Conservation (phyloP, 2,113 vertebrate species). For the Engraulis encrasicolus region DNA sequence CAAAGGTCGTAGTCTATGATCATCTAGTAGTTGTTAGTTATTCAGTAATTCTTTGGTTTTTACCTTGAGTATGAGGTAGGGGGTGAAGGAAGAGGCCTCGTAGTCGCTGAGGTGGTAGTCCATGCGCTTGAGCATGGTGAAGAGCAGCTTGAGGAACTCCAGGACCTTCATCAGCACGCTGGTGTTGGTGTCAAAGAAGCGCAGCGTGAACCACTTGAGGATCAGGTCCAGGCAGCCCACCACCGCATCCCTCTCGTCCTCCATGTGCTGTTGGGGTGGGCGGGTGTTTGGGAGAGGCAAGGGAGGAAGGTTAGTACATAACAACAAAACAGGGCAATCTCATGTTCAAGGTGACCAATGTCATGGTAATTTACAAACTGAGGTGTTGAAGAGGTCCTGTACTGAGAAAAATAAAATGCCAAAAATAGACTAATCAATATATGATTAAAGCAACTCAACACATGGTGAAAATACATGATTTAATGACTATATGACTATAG, state of each 20-base stretch:
- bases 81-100: slow-evolving; percentile 93
- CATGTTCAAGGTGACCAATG: no score
- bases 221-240: slow-evolving; percentile 93
- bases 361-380: no score
- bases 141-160: slow-evolving; percentile 95
- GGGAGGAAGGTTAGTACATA: not conserved
- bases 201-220: slow-evolving; percentile 94
- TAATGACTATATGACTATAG: no score
- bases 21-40: no score
- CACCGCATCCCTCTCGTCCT: slow-evolving; percentile 90
- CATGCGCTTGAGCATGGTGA: slow-evolving; percentile 85
- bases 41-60: no score
- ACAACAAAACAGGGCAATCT: no score
- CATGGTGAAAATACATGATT: no score
- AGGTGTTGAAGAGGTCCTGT: no score
- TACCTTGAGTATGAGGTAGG: slow-evolving; percentile 96
- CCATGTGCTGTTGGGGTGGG: slow-evolving; percentile 82
- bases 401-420: no score
- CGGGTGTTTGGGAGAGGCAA: not conserved
- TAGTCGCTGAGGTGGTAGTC: slow-evolving; percentile 94
- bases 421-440: no score
- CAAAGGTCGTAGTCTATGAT: slow-evolving; percentile 92
- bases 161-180: slow-evolving; percentile 95
- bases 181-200: slow-evolving; percentile 98
- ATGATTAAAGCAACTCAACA: no score